Evolutionary conservation across 2,797 vertebrate genomes (phyloP).

Genomic region (Betta splendens): DNA sequence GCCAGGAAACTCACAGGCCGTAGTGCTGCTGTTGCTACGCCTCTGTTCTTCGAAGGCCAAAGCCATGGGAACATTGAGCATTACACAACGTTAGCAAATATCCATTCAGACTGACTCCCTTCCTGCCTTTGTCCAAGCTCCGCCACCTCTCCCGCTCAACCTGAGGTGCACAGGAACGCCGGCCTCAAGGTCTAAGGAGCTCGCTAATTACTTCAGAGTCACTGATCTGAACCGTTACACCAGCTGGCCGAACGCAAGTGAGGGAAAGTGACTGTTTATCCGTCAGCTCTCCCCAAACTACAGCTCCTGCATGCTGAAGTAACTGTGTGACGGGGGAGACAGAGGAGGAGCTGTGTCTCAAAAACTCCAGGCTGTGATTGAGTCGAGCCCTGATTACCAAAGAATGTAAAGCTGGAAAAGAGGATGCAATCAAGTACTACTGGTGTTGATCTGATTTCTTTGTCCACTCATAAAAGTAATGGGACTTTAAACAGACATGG

Average conservation of each 20-base stretch:
- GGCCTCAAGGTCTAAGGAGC: slow-evolving; percentile 19
- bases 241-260: slow-evolving; percentile 2
- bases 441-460: too few relatives aligned
- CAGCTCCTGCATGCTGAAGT: slow-evolving; percentile 15
- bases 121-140: slow-evolving; percentile 83
- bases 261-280: slow-evolving; percentile 13
- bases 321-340: slow-evolving; percentile 14
- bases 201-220: slow-evolving; percentile 23
- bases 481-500: slow-evolving; percentile 3
- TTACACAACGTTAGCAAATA: slow-evolving; percentile 84
- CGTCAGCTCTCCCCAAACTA: background rate
- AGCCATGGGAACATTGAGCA: slow-evolving; percentile 75
- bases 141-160: slow-evolving; percentile 52
- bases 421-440: background rate
- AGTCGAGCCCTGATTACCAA: slow-evolving; percentile 3
- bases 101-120: slow-evolving; percentile 81
- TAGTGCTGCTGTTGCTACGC: slow-evolving; percentile 54
- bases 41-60: slow-evolving; percentile 75
- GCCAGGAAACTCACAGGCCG: slow-evolving; percentile 52
- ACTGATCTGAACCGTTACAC: slow-evolving; percentile 25
- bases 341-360: slow-evolving; percentile 5
- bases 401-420: slow-evolving; percentile 8
- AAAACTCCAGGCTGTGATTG: slow-evolving; percentile 14
- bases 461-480: background rate
- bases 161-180: slow-evolving; percentile 48